Conservation (phyloP, 2,797 vertebrate species). For the Anas capensis region DNA sequence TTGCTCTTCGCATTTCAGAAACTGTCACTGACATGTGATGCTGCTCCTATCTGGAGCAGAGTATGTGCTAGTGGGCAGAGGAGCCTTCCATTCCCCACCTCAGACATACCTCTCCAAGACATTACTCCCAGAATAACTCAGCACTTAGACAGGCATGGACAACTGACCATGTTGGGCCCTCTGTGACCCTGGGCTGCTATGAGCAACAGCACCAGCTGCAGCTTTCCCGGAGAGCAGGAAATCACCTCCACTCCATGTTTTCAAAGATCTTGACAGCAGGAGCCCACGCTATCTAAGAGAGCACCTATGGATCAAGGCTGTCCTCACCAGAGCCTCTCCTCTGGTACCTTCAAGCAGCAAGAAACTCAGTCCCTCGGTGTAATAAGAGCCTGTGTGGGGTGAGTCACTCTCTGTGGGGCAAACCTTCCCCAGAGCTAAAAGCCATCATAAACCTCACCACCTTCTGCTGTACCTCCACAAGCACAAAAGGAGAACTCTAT, state of each 20-base stretch:
- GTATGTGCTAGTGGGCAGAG: accelerated
- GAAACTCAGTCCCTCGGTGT: background rate
- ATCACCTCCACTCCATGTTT: background rate
- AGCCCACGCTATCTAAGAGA: background rate
- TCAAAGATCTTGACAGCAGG: background rate
- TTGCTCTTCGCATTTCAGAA: background rate
- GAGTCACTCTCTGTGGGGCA: accelerated
- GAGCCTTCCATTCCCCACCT: background rate
- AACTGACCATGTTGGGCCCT: background rate
- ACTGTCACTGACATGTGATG: background rate
- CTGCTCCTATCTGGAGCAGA: background rate
- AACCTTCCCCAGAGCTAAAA: background rate
- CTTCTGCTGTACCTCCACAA: background rate
- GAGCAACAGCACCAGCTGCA: background rate
- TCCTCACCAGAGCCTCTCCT: background rate
- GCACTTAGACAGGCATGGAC: too few relatives aligned
- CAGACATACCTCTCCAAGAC: background rate
- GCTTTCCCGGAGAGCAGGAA: background rate
- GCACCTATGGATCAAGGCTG: background rate
- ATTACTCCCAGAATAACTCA: background rate
- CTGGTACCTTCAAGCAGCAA: background rate
- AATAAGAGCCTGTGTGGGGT: background rate
- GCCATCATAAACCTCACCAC: background rate
- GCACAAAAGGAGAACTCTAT: background rate
- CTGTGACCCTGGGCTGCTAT: background rate